Conservation (phyloP, 2,888 invertebrate genomes). For the Nomada fucata region DNA sequence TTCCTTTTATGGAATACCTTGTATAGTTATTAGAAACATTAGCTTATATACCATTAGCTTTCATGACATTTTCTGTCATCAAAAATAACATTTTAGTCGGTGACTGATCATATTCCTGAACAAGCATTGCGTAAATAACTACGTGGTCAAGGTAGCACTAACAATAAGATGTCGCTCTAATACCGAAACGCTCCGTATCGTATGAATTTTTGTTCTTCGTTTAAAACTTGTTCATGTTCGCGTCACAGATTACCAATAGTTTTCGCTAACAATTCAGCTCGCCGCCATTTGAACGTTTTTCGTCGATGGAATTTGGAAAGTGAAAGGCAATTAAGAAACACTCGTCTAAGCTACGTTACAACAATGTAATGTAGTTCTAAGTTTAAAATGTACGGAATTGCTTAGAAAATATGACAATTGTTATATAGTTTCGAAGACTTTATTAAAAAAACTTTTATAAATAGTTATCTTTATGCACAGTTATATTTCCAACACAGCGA, state of each 20-base stretch:
- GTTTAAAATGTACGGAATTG: not conserved
- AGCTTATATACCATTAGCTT: not conserved
- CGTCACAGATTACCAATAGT: not conserved
- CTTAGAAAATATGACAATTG: not conserved
- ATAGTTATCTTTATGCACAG: no score
- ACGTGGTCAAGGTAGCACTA: slow-evolving; percentile 20
- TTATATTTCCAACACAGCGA: no score
- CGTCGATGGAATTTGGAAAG: slow-evolving; percentile 24
- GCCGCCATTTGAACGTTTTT: slow-evolving; percentile 1
- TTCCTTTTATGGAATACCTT: not conserved
- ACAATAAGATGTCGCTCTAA: slow-evolving; percentile 6
- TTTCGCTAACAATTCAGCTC: not conserved
- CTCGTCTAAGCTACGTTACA: not conserved
- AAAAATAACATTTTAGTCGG: not conserved
- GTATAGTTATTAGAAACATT: not conserved
- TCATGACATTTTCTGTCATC: not conserved
- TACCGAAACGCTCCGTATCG: slow-evolving; percentile 9
- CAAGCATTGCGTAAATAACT: slow-evolving; percentile 13
- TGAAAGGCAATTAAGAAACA: slow-evolving; percentile 6
- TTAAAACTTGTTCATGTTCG: not conserved
- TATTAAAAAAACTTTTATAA: not conserved
- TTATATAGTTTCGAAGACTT: not conserved
- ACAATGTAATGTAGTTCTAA: no score
- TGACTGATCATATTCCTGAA: not conserved
- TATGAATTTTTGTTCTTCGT: not conserved